phyloP scores from a whole-genome alignment of 2,797 vertebrate genomes.

The Columba guinea region DNA sequence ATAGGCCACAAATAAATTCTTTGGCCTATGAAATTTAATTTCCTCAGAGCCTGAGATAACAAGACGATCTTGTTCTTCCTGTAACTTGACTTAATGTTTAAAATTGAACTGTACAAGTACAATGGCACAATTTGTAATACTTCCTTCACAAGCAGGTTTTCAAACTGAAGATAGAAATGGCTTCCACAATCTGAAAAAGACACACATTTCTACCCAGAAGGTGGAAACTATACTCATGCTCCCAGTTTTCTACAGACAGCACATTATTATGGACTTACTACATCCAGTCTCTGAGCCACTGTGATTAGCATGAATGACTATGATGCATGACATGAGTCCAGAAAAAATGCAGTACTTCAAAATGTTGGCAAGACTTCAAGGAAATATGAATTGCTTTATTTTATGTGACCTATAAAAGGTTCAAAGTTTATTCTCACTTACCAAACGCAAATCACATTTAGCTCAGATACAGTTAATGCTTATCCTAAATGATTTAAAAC shows the following conservation, averaged over 20 bases:
- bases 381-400: not conserved
- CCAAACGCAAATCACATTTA: not conserved
- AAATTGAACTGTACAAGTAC: not conserved
- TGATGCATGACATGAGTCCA: not conserved
- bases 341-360: conserved; percentile 32
- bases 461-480: not conserved
- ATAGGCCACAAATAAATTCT: not conserved
- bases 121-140: not conserved
- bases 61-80: not conserved
- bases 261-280: not conserved
- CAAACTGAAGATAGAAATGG: not conserved
- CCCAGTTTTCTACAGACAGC: not conserved
- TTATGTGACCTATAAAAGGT: not conserved
- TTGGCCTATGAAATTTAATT: not conserved
- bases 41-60: not conserved
- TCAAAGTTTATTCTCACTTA: conserved; percentile 1
- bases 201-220: not conserved
- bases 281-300: not conserved
- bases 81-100: not conserved
- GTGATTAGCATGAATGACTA: conserved; percentile 20
- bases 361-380: conserved; percentile 17
- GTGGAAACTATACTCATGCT: not conserved
- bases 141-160: not conserved
- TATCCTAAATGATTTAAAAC: not conserved
- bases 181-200: not conserved